phyloP scores from a whole-genome alignment of 2,113 vertebrate genomes.

The Heloderma charlesbogerti region DNA sequence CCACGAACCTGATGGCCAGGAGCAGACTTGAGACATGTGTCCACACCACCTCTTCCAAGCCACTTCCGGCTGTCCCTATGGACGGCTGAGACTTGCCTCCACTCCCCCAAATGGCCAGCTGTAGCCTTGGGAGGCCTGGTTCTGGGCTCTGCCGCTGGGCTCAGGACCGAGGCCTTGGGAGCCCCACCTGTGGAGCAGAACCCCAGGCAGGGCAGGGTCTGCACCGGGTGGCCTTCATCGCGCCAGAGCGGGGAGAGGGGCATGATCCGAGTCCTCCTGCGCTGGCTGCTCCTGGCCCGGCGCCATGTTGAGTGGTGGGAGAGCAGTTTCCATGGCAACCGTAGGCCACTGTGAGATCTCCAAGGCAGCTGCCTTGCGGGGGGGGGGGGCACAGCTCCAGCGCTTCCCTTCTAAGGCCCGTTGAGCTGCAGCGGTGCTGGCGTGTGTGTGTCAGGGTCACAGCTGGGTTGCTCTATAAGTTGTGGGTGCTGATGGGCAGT shows the following conservation, averaged over 20 bases:
- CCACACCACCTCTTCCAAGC: neutral
- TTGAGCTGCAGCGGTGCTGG: neutral
- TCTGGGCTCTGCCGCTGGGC: neutral
- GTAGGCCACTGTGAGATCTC: slow-evolving; percentile 47
- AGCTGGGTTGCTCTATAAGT: neutral
- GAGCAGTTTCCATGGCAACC: slow-evolving; percentile 68
- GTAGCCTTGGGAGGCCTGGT: neutral
- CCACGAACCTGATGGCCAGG: neutral
- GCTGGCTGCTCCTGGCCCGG: neutral
- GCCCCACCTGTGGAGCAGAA: neutral
- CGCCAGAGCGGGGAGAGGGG: neutral
- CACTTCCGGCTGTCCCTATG: neutral
- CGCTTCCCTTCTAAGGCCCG: neutral
- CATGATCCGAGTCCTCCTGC: neutral
- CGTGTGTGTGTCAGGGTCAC: neutral
- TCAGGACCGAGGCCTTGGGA: neutral
- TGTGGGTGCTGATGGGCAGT: too few species aligned
- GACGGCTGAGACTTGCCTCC: too few species aligned
- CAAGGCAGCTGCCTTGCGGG: neutral
- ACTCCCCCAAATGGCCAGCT: too few species aligned
- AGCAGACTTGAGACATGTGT: neutral
- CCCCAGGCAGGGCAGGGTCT: too few species aligned
- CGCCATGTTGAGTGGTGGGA: neutral
- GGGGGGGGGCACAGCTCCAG: neutral
- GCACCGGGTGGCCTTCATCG: neutral